Percentiles rank a stretch among this genome's conserved stretches.
Evolutionary conservation across 2,113 vertebrate genomes (phyloP).

Genomic region (Sphaerodactylus townsendi): DNA sequence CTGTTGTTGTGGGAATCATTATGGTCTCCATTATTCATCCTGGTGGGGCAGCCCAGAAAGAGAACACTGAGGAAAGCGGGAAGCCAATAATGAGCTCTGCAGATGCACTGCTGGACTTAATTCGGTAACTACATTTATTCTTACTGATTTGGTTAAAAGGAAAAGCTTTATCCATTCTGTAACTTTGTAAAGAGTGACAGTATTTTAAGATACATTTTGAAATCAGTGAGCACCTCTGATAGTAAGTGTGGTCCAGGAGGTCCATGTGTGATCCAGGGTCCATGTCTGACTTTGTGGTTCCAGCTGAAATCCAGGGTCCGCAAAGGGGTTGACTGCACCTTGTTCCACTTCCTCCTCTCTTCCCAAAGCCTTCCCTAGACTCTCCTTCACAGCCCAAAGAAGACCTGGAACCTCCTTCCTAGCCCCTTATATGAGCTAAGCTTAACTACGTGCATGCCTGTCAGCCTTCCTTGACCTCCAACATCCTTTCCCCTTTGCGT

Average conservation of each 20-base stretch:
- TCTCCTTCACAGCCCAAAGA: no score
- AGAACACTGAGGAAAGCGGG: slow-evolving; percentile 85
- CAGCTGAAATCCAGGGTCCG: no score
- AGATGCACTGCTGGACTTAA: slow-evolving; percentile 94
- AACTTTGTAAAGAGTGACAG: neutral
- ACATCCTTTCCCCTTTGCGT: no score
- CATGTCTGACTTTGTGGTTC: no score
- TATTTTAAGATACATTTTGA: slow-evolving; percentile 23
- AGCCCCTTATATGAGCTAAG: no score
- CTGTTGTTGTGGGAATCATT: slow-evolving; percentile 94
- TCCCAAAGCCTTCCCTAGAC: no score
- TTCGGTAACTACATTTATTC: slow-evolving; percentile 78
- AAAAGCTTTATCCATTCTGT: neutral
- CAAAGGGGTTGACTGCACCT: no score
- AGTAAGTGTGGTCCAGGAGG: neutral
- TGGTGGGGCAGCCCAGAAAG: slow-evolving; percentile 92
- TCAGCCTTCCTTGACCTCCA: no score
- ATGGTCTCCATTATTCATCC: slow-evolving; percentile 98
- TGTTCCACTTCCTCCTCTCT: no score
- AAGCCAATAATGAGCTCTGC: slow-evolving; percentile 97
- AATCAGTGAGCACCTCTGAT: neutral
- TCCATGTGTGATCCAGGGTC: no score
- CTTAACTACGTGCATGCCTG: no score
- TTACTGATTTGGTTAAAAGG: slow-evolving; percentile 20
- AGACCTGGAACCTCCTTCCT: no score